A percentile compares a stretch with the other conserved stretches of the same genome.
Evolutionary conservation across 2,888 invertebrate species (phyloP).

Genomic region (Xylota segnis): DNA sequence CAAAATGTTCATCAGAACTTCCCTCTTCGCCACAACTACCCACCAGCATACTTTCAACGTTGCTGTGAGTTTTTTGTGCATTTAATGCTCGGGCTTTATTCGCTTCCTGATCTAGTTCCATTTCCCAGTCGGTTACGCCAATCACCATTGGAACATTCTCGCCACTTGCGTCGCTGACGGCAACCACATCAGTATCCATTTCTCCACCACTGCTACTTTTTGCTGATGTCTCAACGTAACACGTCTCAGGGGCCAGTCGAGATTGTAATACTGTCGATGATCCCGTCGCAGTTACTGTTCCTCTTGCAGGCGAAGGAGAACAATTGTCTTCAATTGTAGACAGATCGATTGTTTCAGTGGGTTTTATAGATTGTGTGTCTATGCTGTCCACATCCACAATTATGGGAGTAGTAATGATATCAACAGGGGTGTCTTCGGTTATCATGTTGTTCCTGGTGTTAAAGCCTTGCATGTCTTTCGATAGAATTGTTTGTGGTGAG

Average conservation of each 20-base stretch:
- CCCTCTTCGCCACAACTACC: conserved; percentile 52
- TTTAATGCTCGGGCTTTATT: conserved; percentile 61
- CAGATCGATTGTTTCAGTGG: conserved; percentile 58
- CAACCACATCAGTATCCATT: conserved; percentile 26
- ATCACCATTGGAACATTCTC: conserved; percentile 79
- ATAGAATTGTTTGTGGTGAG: conserved; percentile 56
- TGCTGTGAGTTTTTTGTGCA: conserved; percentile 70
- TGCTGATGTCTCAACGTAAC: conserved; percentile 51
- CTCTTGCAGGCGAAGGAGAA: conserved; percentile 3
- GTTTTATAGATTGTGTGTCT: conserved; percentile 47
- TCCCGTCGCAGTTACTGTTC: conserved; percentile 60
- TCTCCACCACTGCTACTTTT: conserved; percentile 67
- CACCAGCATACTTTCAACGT: conserved; percentile 34
- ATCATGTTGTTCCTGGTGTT: conserved; percentile 82
- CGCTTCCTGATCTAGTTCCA: conserved; percentile 86
- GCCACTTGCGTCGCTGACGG: conserved; percentile 13
- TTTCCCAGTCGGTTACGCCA: conserved; percentile 86
- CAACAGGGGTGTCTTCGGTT: conserved; percentile 87
- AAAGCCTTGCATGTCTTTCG: conserved; percentile 62
- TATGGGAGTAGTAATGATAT: conserved; percentile 83
- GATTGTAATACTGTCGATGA: conserved; percentile 74
- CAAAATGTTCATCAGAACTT: conserved; percentile 61
- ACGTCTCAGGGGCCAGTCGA: conserved; percentile 16
- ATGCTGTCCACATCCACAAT: conserved; percentile 81
- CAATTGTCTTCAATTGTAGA: conserved; percentile 28